Evolutionary conservation across 2,113 vertebrate species (phyloP).

Genomic region (Myiagra hebetior): DNA sequence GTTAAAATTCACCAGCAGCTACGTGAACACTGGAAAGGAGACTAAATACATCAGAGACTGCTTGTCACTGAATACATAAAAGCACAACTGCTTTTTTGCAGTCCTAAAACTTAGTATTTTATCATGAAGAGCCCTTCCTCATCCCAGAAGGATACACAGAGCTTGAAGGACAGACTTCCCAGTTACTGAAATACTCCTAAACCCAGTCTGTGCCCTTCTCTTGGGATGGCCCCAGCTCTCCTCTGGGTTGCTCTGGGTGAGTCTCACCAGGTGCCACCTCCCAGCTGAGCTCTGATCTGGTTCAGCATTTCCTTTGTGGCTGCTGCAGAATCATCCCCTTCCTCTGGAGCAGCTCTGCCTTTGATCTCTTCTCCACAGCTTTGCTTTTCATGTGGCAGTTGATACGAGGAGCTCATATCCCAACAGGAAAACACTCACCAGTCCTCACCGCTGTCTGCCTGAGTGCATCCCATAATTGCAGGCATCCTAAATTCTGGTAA

Average conservation of each 20-base stretch:
- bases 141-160: background rate
- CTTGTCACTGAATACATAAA: accelerated
- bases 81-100: accelerated
- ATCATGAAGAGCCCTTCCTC: background rate
- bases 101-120: background rate
- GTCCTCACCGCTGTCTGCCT: accelerated
- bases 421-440: background rate
- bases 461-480: background rate
- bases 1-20: background rate
- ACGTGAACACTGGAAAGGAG: background rate
- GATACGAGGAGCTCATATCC: background rate
- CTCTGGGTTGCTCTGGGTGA: accelerated
- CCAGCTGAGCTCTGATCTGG: background rate
- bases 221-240: background rate
- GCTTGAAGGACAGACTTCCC: background rate
- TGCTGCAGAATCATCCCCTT: background rate
- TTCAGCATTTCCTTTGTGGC: background rate
- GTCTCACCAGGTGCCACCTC: background rate
- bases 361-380: background rate
- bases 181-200: accelerated
- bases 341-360: background rate
- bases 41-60: background rate
- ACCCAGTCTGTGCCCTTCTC: background rate
- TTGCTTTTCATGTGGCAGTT: background rate
- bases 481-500: accelerated